phyloP scores from a whole-genome alignment of 1,140 invertebrate genomes.

The Trichoplusia ni region DNA sequence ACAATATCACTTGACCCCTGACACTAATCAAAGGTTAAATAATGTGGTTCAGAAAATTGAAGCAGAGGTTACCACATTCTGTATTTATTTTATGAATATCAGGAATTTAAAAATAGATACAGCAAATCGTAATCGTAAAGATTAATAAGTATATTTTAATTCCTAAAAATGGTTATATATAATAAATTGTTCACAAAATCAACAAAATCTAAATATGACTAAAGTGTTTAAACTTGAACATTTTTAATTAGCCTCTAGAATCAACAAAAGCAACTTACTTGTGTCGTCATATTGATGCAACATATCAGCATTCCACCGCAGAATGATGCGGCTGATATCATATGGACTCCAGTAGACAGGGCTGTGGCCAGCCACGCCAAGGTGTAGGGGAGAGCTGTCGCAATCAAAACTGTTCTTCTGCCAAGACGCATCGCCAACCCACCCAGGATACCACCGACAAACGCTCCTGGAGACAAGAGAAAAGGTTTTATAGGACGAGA shows the following conservation, averaged over 20 bases:
- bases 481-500: not conserved
- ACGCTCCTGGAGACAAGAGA: constrained; percentile 79
- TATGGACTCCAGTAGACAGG: constrained; percentile 87
- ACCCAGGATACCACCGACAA: constrained; percentile 89
- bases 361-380: constrained; percentile 89
- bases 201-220: no score
- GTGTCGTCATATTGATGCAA: constrained; percentile 89
- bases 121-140: no score
- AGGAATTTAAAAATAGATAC: no score
- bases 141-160: not conserved
- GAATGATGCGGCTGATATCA: constrained; percentile 90
- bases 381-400: constrained; percentile 87
- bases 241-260: not conserved
- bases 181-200: not conserved
- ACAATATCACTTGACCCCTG: no score
- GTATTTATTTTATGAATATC: no score
- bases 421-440: constrained; percentile 89
- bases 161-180: not conserved
- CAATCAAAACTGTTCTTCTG: constrained; percentile 85
- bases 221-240: no score
- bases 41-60: no score
- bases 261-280: constrained; percentile 79
- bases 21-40: no score
- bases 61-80: no score
- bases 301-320: constrained; percentile 87